Evolutionary conservation across 2,113 vertebrate genomes (phyloP), one percentile per base, ranked within the genome.

Genomic region (Chamaea fasciata): DNA sequence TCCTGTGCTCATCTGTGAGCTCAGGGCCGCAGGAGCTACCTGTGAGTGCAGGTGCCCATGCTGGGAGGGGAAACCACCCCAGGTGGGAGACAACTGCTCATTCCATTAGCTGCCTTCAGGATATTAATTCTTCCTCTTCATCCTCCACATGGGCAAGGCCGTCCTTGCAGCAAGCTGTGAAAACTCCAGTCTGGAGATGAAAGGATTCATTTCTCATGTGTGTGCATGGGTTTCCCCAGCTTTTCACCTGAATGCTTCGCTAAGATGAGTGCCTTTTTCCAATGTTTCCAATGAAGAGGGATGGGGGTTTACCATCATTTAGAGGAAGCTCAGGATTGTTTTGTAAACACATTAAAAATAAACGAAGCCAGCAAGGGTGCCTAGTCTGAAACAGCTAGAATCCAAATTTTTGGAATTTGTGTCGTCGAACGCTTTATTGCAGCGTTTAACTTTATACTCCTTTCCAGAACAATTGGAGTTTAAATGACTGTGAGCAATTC

Each of bases 11-110:
- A 3, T 3, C 22, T n/a, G 26, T 17, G 83, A n/a, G n/a, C n/a
- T n/a, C n/a, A n/a, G n/a, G n/a, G n/a, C n/a, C n/a, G n/a, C 33
- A 13, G 74, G 33, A 78, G 76, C 62, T 22, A 13, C 74, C 74
- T 17, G 14, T 16, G 41, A 44, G 35, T 7, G 31, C 0, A 4
- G 19, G 18, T 26, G 63, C 1, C 50, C n/a, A 0, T 39, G n/a
- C 76, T 39, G 59, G 26, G 33, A 18, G 18, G 30, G 33, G 7
- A 39, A 50, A 3, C 57, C 53, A 13, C 10, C 3, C 3, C 6
- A 3, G 21, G 3, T 5, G 16, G 13, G 5, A 63, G 23, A 60
- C 68, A 68, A 9, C 63, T 22, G 52, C 77, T 89, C 44, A 1
- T n/a, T 80, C 39, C 2, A 56, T 24, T 2, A n/a, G 11, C 15